A percentile compares a stretch with the other conserved stretches of the same genome.
These are phyloP conservation scores for Sitta europaea DNA, from an alignment of 2,113 vertebrate species.

Conservation along the genomic window DNA sequence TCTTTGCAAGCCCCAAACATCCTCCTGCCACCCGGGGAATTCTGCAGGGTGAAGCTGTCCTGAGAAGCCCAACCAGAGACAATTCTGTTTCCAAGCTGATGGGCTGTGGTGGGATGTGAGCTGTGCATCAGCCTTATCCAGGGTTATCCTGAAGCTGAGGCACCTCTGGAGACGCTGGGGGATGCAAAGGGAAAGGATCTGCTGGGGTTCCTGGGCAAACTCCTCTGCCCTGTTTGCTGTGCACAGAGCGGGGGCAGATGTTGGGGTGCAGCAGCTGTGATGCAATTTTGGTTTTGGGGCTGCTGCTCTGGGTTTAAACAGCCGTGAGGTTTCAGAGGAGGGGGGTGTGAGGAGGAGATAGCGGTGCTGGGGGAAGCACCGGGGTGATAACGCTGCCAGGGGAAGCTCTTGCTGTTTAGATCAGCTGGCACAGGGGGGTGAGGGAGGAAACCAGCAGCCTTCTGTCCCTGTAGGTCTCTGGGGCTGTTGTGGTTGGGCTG, in stretches of 20 bases:
- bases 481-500: not conserved
- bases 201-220: not conserved
- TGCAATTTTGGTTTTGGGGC: not conserved
- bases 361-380: rapidly evolving
- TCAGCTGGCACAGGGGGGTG: not conserved
- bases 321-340: rapidly evolving
- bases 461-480: rapidly evolving
- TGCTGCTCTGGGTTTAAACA: not conserved
- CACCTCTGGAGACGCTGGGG: rapidly evolving
- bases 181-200: not conserved
- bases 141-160: not conserved
- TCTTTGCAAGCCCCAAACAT: not conserved
- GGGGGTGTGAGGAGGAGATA: not conserved
- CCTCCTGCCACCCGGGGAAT: not conserved
- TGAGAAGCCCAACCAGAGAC: not conserved
- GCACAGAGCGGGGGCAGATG: not conserved
- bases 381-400: rapidly evolving
- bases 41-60: not conserved
- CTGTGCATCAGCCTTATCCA: not conserved
- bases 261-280: not conserved
- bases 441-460: not conserved
- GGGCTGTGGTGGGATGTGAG: not conserved
- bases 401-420: rapidly evolving
- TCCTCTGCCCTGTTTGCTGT: not conserved
- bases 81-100: too few species aligned